phyloP scores from a whole-genome alignment of 1,140 invertebrate species.

The Sipha flava region DNA sequence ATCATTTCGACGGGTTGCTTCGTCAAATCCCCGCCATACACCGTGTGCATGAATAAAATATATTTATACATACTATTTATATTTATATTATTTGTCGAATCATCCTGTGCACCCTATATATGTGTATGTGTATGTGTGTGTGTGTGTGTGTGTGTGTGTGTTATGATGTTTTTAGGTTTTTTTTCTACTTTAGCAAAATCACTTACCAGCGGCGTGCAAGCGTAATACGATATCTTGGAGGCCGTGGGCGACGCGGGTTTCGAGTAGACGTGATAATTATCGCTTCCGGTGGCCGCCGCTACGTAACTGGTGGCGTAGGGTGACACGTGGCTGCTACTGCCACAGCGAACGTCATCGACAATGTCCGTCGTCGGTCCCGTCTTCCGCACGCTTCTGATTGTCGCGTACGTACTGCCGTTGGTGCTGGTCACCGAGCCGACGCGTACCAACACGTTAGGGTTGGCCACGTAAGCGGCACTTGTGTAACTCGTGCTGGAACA shows the following conservation, averaged over 20 bases:
- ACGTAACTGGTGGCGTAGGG: conserved; percentile 54
- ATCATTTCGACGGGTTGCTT: no score
- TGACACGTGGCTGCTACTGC: conserved; percentile 27
- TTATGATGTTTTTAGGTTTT: no score
- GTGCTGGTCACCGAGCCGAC: conserved; percentile 47
- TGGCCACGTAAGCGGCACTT: conserved; percentile 58
- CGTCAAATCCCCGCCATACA: no score
- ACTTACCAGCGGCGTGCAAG: conserved; percentile 41
- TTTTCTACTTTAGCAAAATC: not conserved
- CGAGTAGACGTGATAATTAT: conserved; percentile 48
- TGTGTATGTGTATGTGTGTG: no score
- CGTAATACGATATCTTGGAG: conserved; percentile 53
- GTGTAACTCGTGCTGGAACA: conserved; percentile 55
- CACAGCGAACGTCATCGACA: not conserved
- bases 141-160: no score
- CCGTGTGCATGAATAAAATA: no score
- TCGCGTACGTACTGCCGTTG: conserved; percentile 70
- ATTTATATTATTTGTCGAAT: no score
- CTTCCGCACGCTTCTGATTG: conserved; percentile 66
- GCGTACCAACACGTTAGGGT: conserved; percentile 49
- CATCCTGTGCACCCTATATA: no score
- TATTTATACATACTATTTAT: no score
- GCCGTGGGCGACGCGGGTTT: conserved; percentile 46
- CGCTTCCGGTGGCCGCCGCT: conserved; percentile 40
- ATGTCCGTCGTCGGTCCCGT: conserved; percentile 43